A percentile compares a stretch with the other conserved stretches of the same genome.
Evolutionary conservation across 2,888 invertebrate genomes (phyloP).

Genomic region (Amitus sp.): DNA sequence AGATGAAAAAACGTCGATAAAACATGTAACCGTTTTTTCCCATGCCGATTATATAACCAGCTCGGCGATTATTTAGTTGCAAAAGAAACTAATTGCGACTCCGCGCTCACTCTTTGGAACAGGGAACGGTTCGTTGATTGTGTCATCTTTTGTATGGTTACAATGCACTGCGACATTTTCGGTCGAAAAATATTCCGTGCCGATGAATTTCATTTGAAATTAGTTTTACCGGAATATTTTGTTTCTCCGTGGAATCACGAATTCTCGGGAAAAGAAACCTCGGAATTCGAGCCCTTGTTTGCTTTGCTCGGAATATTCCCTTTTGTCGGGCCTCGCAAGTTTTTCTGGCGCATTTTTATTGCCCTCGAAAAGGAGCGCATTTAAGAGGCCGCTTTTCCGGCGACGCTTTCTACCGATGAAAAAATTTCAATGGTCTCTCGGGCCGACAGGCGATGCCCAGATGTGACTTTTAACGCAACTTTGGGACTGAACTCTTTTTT

Average conservation of each 20-base stretch:
- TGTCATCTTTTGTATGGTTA: conserved; percentile 28
- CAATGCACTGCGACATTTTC: too few relatives aligned
- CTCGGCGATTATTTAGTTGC: conserved; percentile 14
- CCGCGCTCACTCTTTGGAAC: conserved; percentile 41
- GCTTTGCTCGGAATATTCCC: too few relatives aligned
- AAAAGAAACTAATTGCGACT: conserved; percentile 43
- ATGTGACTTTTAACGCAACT: neutral
- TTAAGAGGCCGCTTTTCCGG: conserved; percentile 1
- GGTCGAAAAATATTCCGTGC: neutral
- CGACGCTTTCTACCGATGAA: conserved; percentile 45
- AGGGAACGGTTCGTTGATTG: conserved; percentile 35
- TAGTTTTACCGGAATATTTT: too few relatives aligned
- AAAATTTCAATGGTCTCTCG: conserved; percentile 22
- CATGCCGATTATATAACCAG: neutral
- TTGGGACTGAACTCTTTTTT: neutral
- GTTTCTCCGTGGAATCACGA: too few relatives aligned
- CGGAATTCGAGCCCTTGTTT: too few relatives aligned
- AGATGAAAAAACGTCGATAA: neutral
- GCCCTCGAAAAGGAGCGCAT: neutral
- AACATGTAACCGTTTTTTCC: neutral
- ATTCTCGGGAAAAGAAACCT: too few relatives aligned
- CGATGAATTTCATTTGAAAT: neutral
- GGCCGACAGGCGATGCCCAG: neutral
- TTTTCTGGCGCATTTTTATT: neutral
- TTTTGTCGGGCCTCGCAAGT: too few relatives aligned